Conservation (phyloP, 2,888 invertebrate genomes). For the Microctonus aethiopoides region DNA sequence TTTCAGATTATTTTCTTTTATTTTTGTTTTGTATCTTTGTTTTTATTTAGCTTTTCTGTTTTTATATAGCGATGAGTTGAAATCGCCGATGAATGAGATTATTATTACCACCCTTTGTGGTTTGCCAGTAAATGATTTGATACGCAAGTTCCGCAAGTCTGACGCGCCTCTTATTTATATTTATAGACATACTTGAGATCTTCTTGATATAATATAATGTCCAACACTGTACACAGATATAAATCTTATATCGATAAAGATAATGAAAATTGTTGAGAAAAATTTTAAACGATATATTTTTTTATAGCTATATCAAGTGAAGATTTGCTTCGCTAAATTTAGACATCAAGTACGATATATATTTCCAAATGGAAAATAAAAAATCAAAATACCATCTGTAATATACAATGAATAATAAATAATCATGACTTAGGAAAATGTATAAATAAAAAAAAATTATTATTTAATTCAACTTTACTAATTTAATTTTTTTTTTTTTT, state of each 20-base stretch:
- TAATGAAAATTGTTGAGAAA: not conserved
- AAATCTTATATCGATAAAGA: not conserved
- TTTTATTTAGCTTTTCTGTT: not conserved
- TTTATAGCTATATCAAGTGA: no score
- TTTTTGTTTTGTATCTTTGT: no score
- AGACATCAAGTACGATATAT: not conserved
- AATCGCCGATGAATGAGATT: not conserved
- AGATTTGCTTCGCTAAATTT: not conserved
- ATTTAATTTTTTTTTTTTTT: no score
- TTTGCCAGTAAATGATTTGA: not conserved
- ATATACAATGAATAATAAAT: not conserved
- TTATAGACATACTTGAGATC: slow-evolving; percentile 1
- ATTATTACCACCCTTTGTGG: slow-evolving; percentile 1
- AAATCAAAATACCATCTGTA: no score
- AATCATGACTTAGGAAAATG: not conserved
- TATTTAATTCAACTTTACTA: no score
- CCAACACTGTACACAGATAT: not conserved
- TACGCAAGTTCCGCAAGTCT: not conserved
- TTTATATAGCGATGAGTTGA: not conserved
- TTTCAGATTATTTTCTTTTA: not conserved
- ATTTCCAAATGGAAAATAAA: no score
- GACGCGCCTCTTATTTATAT: not conserved
- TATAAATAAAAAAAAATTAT: no score
- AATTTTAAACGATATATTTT: not conserved
- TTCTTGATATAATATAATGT: not conserved